Evolutionary conservation across 2,113 vertebrate genomes (phyloP).

Genomic region (Aspidoscelis tigris): DNA sequence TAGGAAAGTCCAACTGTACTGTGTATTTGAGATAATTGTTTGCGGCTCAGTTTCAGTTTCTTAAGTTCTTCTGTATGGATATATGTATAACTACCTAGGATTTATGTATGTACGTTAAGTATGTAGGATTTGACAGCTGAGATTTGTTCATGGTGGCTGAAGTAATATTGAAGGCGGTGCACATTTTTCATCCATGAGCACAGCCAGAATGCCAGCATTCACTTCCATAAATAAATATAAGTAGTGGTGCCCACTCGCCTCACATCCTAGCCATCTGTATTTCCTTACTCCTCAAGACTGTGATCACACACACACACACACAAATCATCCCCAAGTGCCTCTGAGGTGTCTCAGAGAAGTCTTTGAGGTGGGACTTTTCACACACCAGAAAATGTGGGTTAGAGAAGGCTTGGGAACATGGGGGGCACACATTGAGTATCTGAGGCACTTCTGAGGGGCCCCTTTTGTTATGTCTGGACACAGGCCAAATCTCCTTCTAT

Average conservation of each 20-base stretch:
- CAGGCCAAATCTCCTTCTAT: not conserved
- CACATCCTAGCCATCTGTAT: not conserved
- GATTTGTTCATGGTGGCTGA: not conserved
- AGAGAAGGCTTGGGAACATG: too few species aligned
- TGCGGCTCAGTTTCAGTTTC: not conserved
- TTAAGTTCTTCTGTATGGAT: not conserved
- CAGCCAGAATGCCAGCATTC: not conserved
- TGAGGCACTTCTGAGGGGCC: too few species aligned
- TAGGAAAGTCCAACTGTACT: too few species aligned
- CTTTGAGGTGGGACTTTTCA: too few species aligned
- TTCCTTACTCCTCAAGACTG: not conserved
- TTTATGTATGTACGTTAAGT: too few species aligned
- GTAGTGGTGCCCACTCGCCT: not conserved
- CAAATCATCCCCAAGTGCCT: too few species aligned
- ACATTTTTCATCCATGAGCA: not conserved
- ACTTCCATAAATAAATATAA: conserved; percentile 11
- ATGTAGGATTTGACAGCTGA: not conserved
- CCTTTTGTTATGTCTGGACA: too few species aligned
- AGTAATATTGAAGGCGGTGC: not conserved
- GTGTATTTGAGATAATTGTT: not conserved
- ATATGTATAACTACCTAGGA: not conserved
- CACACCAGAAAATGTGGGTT: too few species aligned
- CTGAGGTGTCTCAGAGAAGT: too few species aligned
- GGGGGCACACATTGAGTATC: too few species aligned
- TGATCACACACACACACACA: too few species aligned